phyloP scores from a whole-genome alignment of 2,888 invertebrate genomes.

The Xestobium rufovillosum region DNA sequence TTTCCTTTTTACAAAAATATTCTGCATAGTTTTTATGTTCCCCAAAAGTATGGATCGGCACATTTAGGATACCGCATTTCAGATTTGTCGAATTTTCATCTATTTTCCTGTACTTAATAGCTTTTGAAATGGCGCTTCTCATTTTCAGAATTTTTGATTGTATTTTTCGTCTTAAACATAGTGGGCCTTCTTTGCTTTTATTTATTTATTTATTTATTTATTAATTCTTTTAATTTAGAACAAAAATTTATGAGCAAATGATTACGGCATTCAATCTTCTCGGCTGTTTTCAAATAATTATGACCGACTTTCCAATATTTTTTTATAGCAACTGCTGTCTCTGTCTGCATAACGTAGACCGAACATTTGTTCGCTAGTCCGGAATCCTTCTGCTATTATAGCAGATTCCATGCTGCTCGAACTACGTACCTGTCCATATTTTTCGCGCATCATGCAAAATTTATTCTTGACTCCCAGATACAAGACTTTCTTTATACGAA shows the following conservation, averaged over 20 bases:
- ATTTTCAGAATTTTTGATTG: not conserved
- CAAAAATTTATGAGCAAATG: constrained; percentile 10
- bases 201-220: not conserved
- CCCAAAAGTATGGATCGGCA: too few relatives aligned
- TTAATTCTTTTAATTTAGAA: constrained; percentile 4
- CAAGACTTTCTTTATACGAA: constrained; percentile 7
- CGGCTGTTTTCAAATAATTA: constrained; percentile 10
- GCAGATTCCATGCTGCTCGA: constrained; percentile 12
- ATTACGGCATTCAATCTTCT: constrained; percentile 10
- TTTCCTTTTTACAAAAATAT: not conserved
- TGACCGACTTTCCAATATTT: constrained; percentile 8
- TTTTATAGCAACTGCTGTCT: constrained; percentile 9
- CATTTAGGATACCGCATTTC: too few relatives aligned
- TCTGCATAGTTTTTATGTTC: too few relatives aligned
- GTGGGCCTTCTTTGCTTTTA: constrained; percentile 1
- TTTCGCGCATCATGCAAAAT: constrained; percentile 8
- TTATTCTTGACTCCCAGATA: constrained; percentile 10
- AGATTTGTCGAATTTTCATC: too few relatives aligned
- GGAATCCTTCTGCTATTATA: constrained; percentile 9
- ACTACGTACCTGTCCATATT: constrained; percentile 2
- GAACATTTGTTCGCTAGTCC: constrained; percentile 5
- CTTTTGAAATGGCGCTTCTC: not conserved
- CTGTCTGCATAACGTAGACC: constrained; percentile 11
- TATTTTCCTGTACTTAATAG: constrained; percentile 1
- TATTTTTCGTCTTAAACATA: not conserved